A percentile compares a stretch with the other conserved stretches of the same genome.
phyloP scores from a whole-genome alignment of 2,888 invertebrate genomes.

The Tenthredo distinguenda region DNA sequence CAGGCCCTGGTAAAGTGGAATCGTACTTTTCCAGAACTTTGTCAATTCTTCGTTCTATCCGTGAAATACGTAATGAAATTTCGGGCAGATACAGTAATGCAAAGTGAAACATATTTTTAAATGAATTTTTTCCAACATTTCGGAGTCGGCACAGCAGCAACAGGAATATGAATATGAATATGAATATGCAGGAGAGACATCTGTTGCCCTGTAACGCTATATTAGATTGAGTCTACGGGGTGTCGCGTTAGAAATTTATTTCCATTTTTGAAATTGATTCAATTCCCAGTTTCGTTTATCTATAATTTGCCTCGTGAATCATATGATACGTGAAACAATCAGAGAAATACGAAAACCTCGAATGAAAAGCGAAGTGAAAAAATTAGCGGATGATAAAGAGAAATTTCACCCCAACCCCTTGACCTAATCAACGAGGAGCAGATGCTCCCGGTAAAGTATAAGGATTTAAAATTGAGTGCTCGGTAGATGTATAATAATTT shows the following conservation, averaged over 20 bases:
- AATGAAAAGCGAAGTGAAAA: background rate
- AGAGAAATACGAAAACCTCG: background rate
- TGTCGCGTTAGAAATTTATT: constrained; percentile 17
- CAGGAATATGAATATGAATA: constrained; percentile 54
- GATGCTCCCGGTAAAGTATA: background rate
- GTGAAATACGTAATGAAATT: background rate
- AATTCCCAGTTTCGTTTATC: background rate
- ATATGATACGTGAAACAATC: background rate
- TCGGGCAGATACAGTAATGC: background rate
- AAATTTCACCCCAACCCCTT: background rate
- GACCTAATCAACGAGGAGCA: constrained; percentile 43
- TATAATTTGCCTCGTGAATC: background rate
- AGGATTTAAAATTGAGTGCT: constrained; percentile 33
- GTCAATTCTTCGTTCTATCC: background rate
- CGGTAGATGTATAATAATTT: constrained; percentile 11
- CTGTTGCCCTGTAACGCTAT: constrained; percentile 66
- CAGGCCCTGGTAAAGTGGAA: background rate
- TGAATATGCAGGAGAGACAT: constrained; percentile 73
- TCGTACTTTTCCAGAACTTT: background rate
- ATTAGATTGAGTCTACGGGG: constrained; percentile 34
- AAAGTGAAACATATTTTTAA: constrained; percentile 22
- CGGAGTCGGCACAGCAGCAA: background rate
- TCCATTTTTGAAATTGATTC: background rate
- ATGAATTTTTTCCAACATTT: constrained; percentile 28
- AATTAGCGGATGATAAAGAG: background rate